Conservation (phyloP, 2,797 vertebrate species). For the Coregonus suidteri region DNA sequence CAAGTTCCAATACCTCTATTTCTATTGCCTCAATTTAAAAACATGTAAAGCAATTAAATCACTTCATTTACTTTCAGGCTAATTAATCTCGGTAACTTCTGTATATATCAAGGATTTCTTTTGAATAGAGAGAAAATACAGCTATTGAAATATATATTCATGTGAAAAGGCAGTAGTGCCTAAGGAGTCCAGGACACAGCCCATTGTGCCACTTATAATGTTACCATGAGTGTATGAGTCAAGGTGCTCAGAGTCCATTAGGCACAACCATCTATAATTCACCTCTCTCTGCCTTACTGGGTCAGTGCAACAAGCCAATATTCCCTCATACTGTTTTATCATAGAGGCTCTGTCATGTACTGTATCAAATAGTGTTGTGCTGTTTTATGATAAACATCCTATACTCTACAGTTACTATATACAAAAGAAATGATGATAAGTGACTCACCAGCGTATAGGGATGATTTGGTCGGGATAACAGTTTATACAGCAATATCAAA, state of each 20-base stretch:
- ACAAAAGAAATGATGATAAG: neutral
- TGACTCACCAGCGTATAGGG: neutral
- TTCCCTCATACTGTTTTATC: constrained; percentile 31
- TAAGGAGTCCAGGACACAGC: neutral
- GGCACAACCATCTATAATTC: constrained; percentile 73
- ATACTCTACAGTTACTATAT: neutral
- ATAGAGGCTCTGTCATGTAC: neutral
- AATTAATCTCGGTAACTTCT: neutral
- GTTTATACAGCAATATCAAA: neutral
- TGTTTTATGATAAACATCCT: neutral
- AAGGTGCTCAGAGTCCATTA: constrained; percentile 70
- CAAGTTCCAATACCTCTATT: constrained; percentile 15
- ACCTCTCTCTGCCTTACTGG: constrained; percentile 69
- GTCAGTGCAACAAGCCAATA: constrained; percentile 40
- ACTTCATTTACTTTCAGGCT: constrained; percentile 28
- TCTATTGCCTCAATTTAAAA: constrained; percentile 52
- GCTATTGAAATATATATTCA: neutral
- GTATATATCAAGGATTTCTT: neutral
- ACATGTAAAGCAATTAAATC: constrained; percentile 42
- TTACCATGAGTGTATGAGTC: constrained; percentile 48
- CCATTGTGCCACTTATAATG: constrained; percentile 49
- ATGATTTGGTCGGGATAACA: neutral
- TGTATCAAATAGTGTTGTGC: neutral
- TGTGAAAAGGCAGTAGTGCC: neutral
- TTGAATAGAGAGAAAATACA: neutral